These are phyloP conservation scores for Lepidochrysops patricia DNA, from an alignment of 2,888 invertebrate genomes.

Conservation along the genomic window DNA sequence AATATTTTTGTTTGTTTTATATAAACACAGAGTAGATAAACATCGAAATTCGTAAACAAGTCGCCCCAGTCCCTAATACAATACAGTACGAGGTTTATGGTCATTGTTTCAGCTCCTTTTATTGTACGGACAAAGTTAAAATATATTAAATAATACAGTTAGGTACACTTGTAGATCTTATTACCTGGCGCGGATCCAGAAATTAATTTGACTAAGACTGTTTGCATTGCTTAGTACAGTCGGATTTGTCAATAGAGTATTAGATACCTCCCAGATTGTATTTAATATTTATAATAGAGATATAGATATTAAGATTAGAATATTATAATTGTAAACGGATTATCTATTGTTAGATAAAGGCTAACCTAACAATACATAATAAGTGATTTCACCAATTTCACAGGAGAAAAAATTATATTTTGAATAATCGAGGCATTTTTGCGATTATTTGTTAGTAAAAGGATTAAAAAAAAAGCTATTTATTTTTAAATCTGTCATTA, in stretches of 20 bases:
- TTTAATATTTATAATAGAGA: too few species aligned
- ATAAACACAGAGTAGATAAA: slow-evolving; percentile 9
- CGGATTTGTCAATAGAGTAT: not conserved
- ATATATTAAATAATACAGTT: not conserved
- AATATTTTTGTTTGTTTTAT: not conserved
- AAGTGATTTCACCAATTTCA: too few species aligned
- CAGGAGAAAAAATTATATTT: too few species aligned
- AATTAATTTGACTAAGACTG: not conserved
- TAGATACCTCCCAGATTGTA: too few species aligned
- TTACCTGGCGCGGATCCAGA: slow-evolving; percentile 7
- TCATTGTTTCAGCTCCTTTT: slow-evolving; percentile 8
- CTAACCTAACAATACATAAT: too few species aligned
- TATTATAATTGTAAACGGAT: too few species aligned
- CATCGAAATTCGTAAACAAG: slow-evolving; percentile 5
- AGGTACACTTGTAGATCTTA: not conserved
- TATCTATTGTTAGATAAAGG: too few species aligned
- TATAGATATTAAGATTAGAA: too few species aligned
- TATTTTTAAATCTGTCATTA: too few species aligned
- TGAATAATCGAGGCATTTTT: too few species aligned
- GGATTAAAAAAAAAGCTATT: too few species aligned
- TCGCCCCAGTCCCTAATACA: not conserved
- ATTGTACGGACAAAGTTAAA: not conserved
- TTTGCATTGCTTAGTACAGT: not conserved
- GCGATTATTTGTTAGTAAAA: too few species aligned
- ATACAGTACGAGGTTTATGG: not conserved